These are phyloP conservation scores for Scaptomyza cyrtandrae DNA, from an alignment of 2,888 invertebrate species.

Conservation along the genomic window DNA sequence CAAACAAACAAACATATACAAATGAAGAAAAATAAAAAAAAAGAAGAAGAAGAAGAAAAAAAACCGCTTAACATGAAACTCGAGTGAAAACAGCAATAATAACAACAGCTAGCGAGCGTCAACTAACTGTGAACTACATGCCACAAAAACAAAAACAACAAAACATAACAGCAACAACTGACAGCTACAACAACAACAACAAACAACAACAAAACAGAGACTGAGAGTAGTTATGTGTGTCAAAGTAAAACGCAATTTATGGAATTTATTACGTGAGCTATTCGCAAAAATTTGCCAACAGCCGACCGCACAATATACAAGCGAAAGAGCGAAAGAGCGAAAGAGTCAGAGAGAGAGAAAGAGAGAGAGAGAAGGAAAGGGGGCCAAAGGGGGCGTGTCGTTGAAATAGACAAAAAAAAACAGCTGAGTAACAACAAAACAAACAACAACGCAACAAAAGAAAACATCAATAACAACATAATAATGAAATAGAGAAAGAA, in stretches of 20 bases:
- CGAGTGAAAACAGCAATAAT: conserved; percentile 55
- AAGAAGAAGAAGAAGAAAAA: not conserved
- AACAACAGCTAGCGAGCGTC: conserved; percentile 52
- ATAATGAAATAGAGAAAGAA: not conserved
- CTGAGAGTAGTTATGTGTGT: conserved; percentile 66
- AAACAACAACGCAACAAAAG: not conserved
- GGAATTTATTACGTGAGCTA: conserved; percentile 77
- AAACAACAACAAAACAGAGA: conserved; percentile 33
- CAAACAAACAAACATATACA: not conserved
- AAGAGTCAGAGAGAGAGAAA: too few relatives aligned
- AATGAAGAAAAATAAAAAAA: not conserved
- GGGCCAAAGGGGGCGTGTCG: conserved; percentile 24
- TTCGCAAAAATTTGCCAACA: conserved; percentile 65
- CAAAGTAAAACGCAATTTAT: conserved; percentile 79
- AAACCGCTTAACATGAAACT: conserved; percentile 58
- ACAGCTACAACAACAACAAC: conserved; percentile 46
- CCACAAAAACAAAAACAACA: conserved; percentile 40
- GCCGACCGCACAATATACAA: conserved; percentile 26
- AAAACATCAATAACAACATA: not conserved
- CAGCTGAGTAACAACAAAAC: conserved; percentile 11
- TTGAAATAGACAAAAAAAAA: conserved; percentile 43
- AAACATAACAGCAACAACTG: conserved; percentile 43
- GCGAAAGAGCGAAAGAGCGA: not conserved
- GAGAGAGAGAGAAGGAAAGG: not conserved
- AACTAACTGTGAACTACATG: conserved; percentile 65